These are phyloP conservation scores for Leptocoma aspasia DNA, from an alignment of 2,113 vertebrate genomes.

Conservation along the genomic window DNA sequence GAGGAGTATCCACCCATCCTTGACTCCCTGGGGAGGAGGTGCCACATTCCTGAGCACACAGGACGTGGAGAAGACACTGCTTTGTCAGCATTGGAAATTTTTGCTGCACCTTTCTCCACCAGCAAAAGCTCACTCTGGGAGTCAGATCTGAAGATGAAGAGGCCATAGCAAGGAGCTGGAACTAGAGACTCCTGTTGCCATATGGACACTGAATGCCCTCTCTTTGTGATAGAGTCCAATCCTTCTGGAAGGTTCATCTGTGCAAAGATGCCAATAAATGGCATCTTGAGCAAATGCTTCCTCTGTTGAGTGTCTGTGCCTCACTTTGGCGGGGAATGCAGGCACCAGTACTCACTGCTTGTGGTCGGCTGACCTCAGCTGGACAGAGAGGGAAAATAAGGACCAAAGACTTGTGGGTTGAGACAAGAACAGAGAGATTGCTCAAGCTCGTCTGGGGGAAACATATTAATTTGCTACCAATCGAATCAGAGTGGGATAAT, in stretches of 20 bases:
- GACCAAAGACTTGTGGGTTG: not conserved
- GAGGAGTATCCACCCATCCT: too few relatives aligned
- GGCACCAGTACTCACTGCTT: not conserved
- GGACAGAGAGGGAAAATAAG: not conserved
- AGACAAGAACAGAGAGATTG: not conserved
- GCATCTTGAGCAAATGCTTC: not conserved
- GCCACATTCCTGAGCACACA: not conserved
- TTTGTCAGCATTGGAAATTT: not conserved
- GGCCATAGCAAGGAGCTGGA: accelerated
- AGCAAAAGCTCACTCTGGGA: not conserved
- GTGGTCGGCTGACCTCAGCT: accelerated
- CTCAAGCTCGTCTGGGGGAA: not conserved
- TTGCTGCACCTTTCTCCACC: not conserved
- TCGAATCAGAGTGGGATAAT: not conserved
- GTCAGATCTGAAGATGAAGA: not conserved
- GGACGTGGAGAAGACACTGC: not conserved
- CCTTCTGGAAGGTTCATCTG: not conserved
- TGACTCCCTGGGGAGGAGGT: not conserved
- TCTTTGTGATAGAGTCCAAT: not conserved
- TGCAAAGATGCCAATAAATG: not conserved
- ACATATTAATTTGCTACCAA: not conserved
- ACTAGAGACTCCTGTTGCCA: not conserved
- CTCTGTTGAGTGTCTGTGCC: not conserved
- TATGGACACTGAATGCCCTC: too few relatives aligned
- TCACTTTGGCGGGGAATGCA: not conserved